Percentiles rank a stretch among this genome's conserved stretches.
Conservation (phyloP, 2,113 vertebrate species). For the Chelonoidis abingdonii region DNA sequence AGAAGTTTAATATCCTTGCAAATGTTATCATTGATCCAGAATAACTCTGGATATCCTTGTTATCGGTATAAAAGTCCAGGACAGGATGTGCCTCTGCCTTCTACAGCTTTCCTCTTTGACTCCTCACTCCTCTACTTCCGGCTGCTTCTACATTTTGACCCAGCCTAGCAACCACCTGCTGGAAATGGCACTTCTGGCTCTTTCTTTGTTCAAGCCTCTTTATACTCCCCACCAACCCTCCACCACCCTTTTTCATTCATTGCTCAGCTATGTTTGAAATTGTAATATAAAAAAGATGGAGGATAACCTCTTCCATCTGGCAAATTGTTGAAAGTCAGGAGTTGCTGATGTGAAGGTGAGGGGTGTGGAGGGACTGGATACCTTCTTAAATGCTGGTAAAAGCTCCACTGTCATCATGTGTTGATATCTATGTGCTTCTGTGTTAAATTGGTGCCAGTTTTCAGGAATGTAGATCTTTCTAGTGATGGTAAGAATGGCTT, state of each 20-base stretch:
- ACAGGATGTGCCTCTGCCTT: neutral
- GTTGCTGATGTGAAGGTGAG: neutral
- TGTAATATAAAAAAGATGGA: neutral
- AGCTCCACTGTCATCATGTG: neutral
- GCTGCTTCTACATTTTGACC: neutral
- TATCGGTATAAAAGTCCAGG: neutral
- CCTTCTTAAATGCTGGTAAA: neutral
- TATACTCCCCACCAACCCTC: neutral
- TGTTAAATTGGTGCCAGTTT: neutral
- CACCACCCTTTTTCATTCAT: neutral
- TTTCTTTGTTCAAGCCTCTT: neutral
- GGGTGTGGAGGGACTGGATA: neutral
- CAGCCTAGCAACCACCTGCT: neutral
- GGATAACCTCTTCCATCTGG: neutral
- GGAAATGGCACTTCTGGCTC: neutral
- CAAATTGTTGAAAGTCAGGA: neutral
- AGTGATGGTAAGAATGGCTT: slow-evolving; percentile 47
- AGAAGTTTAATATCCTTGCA: neutral
- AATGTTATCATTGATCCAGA: neutral
- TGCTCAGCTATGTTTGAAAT: slow-evolving; percentile 4
- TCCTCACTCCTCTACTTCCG: neutral
- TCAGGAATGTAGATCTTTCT: slow-evolving; percentile 31
- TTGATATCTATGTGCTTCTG: neutral
- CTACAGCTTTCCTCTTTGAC: neutral
- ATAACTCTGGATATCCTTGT: neutral